Conservation (phyloP, 2,113 vertebrate species). For the Prunella fulvescens region DNA sequence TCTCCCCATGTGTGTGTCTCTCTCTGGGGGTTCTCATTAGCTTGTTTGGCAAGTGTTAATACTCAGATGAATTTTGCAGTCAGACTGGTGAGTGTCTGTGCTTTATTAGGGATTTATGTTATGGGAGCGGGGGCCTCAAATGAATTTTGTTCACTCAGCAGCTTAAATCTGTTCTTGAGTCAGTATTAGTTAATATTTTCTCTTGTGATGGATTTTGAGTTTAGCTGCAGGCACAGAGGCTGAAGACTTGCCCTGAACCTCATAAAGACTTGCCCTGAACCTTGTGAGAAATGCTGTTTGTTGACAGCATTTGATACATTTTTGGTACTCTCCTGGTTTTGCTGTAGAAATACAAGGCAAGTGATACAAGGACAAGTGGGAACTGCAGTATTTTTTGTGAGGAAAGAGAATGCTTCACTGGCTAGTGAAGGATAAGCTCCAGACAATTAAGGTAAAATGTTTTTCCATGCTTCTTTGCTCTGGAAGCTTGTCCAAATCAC, state of each 20-base stretch:
- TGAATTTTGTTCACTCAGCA: not conserved
- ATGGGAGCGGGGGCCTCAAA: not conserved
- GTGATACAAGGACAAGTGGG: not conserved
- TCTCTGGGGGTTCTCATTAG: not conserved
- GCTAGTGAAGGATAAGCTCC: not conserved
- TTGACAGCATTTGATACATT: not conserved
- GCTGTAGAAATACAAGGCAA: not conserved
- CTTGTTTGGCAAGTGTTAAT: not conserved
- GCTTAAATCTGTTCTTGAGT: not conserved
- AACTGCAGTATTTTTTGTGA: not conserved
- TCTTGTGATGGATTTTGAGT: not conserved
- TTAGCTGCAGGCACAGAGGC: not conserved
- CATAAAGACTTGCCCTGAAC: fast-evolving
- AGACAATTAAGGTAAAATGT: not conserved
- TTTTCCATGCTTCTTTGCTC: not conserved
- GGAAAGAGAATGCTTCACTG: not conserved
- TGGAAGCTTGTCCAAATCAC: not conserved
- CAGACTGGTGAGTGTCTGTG: not conserved
- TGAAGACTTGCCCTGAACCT: not conserved
- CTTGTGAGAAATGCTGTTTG: not conserved
- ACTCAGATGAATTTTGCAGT: not conserved
- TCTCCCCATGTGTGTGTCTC: fast-evolving
- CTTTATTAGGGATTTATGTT: not conserved
- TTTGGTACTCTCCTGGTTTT: not conserved
- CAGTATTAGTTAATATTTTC: not conserved